phyloP scores from a whole-genome alignment of 37 sponge, comb jelly and placozoan species.

The Beroe ovata region DNA sequence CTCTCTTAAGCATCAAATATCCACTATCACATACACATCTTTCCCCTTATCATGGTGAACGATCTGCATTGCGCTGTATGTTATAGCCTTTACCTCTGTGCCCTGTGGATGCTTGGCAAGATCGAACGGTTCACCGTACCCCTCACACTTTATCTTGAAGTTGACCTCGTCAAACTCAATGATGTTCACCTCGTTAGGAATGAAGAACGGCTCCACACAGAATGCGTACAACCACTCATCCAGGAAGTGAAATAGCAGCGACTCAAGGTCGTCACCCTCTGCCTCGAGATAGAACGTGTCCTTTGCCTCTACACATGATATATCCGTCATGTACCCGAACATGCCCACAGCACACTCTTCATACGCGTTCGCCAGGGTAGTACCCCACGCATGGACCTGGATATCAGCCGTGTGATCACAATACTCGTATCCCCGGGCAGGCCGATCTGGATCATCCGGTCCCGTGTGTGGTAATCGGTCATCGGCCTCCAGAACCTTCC shows the following conservation, averaged over 20 bases:
- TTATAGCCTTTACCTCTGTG: constrained; percentile 98
- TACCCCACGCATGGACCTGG: constrained; percentile 47
- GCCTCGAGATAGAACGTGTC: constrained; percentile 43
- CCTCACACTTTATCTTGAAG: constrained; percentile 82
- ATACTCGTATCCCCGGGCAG: constrained; percentile 52
- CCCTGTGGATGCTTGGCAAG: constrained; percentile 95
- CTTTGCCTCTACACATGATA: neutral
- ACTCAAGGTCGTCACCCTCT: constrained; percentile 83
- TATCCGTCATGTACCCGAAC: constrained; percentile 61
- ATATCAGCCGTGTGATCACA: constrained; percentile 64
- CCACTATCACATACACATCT: constrained; percentile 93
- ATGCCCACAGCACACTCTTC: constrained; percentile 49
- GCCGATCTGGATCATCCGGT: constrained; percentile 14
- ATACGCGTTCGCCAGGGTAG: constrained; percentile 26
- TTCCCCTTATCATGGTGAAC: constrained; percentile 71
- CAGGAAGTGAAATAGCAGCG: constrained; percentile 91
- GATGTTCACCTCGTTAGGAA: constrained; percentile 84
- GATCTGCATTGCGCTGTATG: constrained; percentile 97
- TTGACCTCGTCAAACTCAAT: constrained; percentile 83
- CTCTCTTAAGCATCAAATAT: constrained; percentile 80
- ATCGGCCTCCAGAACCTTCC: constrained; percentile 3
- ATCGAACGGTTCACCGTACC: constrained; percentile 96
- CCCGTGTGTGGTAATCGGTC: constrained; percentile 53
- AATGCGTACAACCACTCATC: constrained; percentile 94
- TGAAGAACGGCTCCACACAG: constrained; percentile 94